Conservation (phyloP, 2,113 vertebrate genomes). For the Phycodurus eques region DNA sequence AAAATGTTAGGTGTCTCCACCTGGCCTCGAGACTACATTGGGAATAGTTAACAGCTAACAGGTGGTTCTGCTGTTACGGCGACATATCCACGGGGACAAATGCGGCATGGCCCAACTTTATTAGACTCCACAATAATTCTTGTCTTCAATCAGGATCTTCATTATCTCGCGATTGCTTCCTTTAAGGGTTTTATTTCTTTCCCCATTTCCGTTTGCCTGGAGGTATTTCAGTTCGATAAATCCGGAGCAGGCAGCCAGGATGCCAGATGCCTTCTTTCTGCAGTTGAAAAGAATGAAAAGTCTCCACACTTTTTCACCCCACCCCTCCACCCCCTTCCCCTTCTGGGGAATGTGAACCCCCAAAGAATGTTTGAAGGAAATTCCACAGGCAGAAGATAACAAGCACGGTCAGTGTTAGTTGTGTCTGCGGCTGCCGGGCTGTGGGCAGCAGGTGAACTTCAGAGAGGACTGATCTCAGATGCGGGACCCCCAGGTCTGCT, state of each 20-base stretch:
- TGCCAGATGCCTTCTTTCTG: constrained; percentile 38
- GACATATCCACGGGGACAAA: not conserved
- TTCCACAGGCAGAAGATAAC: constrained; percentile 70
- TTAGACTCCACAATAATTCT: constrained; percentile 14
- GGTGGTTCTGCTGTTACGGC: not conserved
- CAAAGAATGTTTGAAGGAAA: constrained; percentile 70
- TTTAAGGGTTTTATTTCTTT: constrained; percentile 34
- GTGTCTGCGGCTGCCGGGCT: constrained; percentile 45
- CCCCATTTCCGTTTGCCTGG: constrained; percentile 25
- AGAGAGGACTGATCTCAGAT: constrained; percentile 28
- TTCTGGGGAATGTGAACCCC: constrained; percentile 59
- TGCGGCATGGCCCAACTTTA: not conserved
- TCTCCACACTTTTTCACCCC: constrained; percentile 5
- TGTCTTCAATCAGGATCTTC: constrained; percentile 18
- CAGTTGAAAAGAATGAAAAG: constrained; percentile 23
- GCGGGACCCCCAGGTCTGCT: constrained; percentile 38
- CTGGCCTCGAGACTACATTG: not conserved
- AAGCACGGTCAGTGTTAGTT: constrained; percentile 58
- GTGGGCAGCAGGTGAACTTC: constrained; percentile 68
- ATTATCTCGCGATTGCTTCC: constrained; percentile 33
- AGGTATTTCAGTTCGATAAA: constrained; percentile 31
- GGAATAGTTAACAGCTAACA: not conserved
- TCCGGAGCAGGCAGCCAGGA: constrained; percentile 33
- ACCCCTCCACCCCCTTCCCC: not conserved
- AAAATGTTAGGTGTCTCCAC: not conserved